Base-by-base conservation (phyloP, 2,797 vertebrate species). In the Pseudochromis fuscus region DNA sequence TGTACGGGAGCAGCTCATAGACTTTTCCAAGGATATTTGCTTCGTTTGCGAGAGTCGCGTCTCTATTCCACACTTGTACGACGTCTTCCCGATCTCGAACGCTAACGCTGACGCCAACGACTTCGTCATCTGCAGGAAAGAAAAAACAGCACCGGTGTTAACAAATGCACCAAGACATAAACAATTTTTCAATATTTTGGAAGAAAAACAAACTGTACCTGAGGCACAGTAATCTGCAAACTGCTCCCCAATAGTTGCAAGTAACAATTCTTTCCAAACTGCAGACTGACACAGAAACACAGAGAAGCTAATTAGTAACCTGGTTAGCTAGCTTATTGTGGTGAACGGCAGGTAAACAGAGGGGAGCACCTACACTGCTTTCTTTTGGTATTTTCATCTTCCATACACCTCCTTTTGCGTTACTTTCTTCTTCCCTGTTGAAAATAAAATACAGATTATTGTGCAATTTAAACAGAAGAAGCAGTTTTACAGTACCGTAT, bases 351-450 rank as follows among this genome's bases (percentile, higher is more conserved):
- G 27, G 9, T 31, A 18, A 63, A 67, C 16, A 1, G 12, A 46
- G 15, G 6, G n/a, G 8, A 59, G 55, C 38, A 91, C 95, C 5
- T 95, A 97, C 96, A 65, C 94, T 93, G 82, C 90, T 95, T 84
- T 95, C 96, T 92, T 98, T 97, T 31, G 95, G 93, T 42, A 97
- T 93, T 91, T 97, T 97, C 95, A 97, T 97, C 93, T 97, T 97
- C 96, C 96, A 97, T 1, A 95, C 90, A 0, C 95, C 96, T 64
- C 96, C 96, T 88, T 95, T 96, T 40, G 96, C 95, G 70, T 97
- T 97, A 86, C 96, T 96, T 87, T 96, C 95, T 70, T 97, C 97
- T 92, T 98, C 96, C 96, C 97, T 97, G 83, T 66, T 53, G 25
- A 1, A 28, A 21, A 18, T 28, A 25, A 9, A 21, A 48, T 6